A percentile compares a stretch with the other conserved stretches of the same genome.
phyloP scores from a whole-genome alignment of 2,797 vertebrate genomes.

The Scarus forsteni region DNA sequence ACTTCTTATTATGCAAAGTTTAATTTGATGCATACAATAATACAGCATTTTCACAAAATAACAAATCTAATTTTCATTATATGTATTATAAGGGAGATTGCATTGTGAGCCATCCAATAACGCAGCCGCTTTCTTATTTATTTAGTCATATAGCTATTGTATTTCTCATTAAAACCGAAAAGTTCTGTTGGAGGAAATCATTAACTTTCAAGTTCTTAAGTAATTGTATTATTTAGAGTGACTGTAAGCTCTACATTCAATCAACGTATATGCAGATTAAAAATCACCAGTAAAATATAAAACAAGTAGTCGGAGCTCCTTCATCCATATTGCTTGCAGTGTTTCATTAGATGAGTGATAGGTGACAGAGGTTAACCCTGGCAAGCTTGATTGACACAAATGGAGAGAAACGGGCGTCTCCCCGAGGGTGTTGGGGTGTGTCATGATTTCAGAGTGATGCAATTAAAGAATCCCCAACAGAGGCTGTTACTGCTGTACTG shows the following conservation, averaged over 20 bases:
- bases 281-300: conserved; percentile 29
- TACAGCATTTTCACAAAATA: no score
- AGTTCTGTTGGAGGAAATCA: no score
- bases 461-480: conserved; percentile 74
- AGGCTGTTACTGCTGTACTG: conserved; percentile 49
- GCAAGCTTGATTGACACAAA: conserved; percentile 71
- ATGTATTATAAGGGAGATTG: no score
- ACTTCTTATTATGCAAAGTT: no score
- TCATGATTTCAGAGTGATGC: conserved; percentile 62
- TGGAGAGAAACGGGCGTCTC: conserved; percentile 49
- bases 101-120: no score
- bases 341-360: conserved; percentile 73
- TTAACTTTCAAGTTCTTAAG: no score
- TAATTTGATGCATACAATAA: no score
- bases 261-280: conserved; percentile 7
- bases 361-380: conserved; percentile 68
- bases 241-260: not conserved
- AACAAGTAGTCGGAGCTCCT: conserved; percentile 34
- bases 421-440: conserved; percentile 53
- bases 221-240: not conserved
- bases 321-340: conserved; percentile 41
- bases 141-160: no score
- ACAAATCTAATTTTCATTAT: no score
- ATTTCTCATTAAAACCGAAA: no score
- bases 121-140: no score